A percentile compares a stretch with the other conserved stretches of the same genome.
Evolutionary conservation across 2,797 vertebrate species (phyloP).

Genomic region (Pantherophis vulpinus): DNA sequence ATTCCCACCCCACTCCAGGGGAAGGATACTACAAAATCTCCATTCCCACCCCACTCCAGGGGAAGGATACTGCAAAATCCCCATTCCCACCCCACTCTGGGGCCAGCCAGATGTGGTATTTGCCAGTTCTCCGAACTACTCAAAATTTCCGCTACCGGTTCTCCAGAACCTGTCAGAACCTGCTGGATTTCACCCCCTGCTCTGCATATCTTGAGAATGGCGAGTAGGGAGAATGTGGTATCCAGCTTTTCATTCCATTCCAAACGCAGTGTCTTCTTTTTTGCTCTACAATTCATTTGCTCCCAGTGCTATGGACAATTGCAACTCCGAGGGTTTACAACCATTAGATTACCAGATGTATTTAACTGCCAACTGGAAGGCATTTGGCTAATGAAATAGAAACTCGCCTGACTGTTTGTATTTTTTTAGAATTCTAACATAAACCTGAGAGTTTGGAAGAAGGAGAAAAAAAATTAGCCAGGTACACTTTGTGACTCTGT

Average conservation of each 20-base stretch:
- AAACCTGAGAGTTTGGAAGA: background rate
- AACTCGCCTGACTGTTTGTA: background rate
- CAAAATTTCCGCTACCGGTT: too few species aligned
- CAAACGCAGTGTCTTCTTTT: background rate
- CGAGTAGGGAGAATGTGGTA: background rate
- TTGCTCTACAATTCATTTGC: slow-evolving; percentile 4
- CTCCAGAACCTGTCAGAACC: too few species aligned
- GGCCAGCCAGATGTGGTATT: too few species aligned
- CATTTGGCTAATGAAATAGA: background rate
- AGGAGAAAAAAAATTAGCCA: background rate
- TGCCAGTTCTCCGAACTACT: too few species aligned
- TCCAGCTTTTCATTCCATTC: background rate
- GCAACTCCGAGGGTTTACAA: background rate
- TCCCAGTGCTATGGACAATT: background rate
- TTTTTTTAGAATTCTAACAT: background rate
- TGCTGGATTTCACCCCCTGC: too few species aligned
- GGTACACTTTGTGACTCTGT: too few species aligned
- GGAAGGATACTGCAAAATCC: too few species aligned
- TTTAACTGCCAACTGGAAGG: background rate
- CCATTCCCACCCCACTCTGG: too few species aligned
- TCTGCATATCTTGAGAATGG: background rate
- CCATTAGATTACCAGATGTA: too few species aligned
- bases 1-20: too few species aligned
- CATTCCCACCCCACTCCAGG: too few species aligned
- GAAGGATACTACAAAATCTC: too few species aligned